phyloP scores from a whole-genome alignment of 2,888 invertebrate species.

The Synanthedon formicaeformis region DNA sequence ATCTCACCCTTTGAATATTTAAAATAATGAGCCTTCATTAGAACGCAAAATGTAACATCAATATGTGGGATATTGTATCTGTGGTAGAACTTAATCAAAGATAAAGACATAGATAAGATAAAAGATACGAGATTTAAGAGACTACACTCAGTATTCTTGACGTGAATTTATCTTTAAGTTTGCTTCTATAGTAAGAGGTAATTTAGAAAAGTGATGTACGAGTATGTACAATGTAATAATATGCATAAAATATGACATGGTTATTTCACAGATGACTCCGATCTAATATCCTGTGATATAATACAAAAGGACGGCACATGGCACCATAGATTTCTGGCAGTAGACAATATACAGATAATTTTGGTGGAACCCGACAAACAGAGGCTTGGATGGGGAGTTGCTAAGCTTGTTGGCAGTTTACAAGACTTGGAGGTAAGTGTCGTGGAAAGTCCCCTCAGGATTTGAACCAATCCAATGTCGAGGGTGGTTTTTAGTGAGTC shows the following conservation, averaged over 20 bases:
- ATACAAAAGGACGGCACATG: slow-evolving; percentile 90
- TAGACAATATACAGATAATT: slow-evolving; percentile 94
- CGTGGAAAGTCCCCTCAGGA: not conserved
- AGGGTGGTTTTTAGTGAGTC: too few relatives aligned
- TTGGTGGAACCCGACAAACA: slow-evolving; percentile 97
- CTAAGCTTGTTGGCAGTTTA: slow-evolving; percentile 94
- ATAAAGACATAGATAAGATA: too few relatives aligned
- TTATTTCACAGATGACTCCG: slow-evolving; percentile 88
- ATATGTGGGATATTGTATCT: too few relatives aligned
- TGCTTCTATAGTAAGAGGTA: too few relatives aligned
- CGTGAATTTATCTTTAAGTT: not conserved
- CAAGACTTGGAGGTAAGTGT: slow-evolving; percentile 88
- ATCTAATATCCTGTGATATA: slow-evolving; percentile 96
- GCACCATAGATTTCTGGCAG: slow-evolving; percentile 94
- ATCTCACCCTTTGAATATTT: too few relatives aligned
- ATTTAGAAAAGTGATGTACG: too few relatives aligned
- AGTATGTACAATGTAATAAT: not conserved
- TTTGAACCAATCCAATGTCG: too few relatives aligned
- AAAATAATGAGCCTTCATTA: too few relatives aligned
- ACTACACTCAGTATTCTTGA: not conserved
- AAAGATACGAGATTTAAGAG: too few relatives aligned
- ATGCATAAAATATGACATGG: slow-evolving; percentile 1
- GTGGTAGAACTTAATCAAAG: too few relatives aligned
- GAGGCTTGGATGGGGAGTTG: slow-evolving; percentile 96
- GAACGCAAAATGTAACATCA: too few relatives aligned